These are phyloP conservation scores for Sphenodon punctatus DNA, from an alignment of 2,797 vertebrate genomes.

Conservation along the genomic window DNA sequence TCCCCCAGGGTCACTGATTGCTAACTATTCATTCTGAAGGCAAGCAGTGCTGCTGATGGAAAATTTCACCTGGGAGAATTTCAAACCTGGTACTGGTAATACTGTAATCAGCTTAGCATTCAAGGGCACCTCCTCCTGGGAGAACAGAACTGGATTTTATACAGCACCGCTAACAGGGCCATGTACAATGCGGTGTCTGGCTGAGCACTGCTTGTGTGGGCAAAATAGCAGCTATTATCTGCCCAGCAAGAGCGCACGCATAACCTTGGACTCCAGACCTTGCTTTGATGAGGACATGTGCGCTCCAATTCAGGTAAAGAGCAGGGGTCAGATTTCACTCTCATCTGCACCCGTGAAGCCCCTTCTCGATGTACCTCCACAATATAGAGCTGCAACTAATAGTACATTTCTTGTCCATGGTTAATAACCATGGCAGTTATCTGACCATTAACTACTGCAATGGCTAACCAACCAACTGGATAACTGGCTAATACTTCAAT, in stretches of 20 bases:
- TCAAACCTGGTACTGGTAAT: constrained; percentile 31
- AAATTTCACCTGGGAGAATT: constrained; percentile 19
- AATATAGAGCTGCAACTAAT: too few relatives aligned
- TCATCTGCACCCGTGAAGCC: background rate
- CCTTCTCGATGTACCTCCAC: background rate
- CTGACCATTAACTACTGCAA: too few relatives aligned
- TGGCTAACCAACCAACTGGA: too few relatives aligned
- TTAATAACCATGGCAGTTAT: too few relatives aligned
- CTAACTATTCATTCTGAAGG: background rate
- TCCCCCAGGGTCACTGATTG: background rate
- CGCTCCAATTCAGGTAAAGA: background rate
- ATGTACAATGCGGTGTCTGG: background rate
- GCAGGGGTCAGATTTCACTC: background rate
- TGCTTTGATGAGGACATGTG: background rate
- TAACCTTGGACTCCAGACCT: background rate
- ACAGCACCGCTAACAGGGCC: background rate
- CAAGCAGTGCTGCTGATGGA: constrained; percentile 31
- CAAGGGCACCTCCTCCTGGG: constrained; percentile 46
- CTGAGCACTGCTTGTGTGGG: rapidly evolving
- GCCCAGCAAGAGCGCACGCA: background rate
- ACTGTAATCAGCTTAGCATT: constrained; percentile 17
- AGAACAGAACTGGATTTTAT: constrained; percentile 7
- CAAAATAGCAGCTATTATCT: background rate
- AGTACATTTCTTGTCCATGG: too few relatives aligned
- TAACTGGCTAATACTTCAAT: too few relatives aligned